Base-by-base conservation (phyloP, 2,797 vertebrate genomes). In the Sebastiscus albofasciatus region DNA sequence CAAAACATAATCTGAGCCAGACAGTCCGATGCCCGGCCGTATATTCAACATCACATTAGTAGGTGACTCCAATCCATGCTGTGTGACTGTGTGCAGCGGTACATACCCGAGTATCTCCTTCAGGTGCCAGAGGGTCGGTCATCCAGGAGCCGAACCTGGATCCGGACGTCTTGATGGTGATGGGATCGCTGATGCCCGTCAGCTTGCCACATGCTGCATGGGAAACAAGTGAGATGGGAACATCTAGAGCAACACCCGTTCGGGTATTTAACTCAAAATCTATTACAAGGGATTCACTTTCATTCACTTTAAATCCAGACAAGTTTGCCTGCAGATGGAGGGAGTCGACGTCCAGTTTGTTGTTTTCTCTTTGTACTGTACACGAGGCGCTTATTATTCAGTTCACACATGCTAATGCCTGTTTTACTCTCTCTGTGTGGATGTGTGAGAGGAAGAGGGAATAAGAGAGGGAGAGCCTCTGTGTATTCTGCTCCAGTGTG, bases 111-210 rank as follows among this genome's bases (percentile, higher is more conserved):
- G 97, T 98, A 61, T 99, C 98, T 46, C 97, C 98, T 87, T 99
- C 98, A 0, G 98, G 96, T 36, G 98, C 98, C 72, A 97, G 93
- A 2, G 99, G 99, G 82, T 99, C 99, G 0, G 98, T 99, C 99
- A 99, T 99, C 99, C 99, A 99, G 4, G 99, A 99, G 34, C 99
- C 99, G 0, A 99, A 99, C 90, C 99, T 95, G 12, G 99, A 99
- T 68, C 99, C 99, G 0, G 99, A 99, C 8, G 97, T 97, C 96
- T 99, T 99, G 90, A 99, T 93, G 16, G 98, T 99, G 93, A 99
- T 97, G 0, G 99, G 97, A 62, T 99, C 98, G 24, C 98, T 99
- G 90, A 99, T 99, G 87, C 97, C 98, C 0, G 98, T 99, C 96
- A 99, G 94, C 92, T 99, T 99, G 84, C 99, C 99, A 36, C 99